These are phyloP conservation scores for Zelleria hepariella DNA, from an alignment of 2,888 invertebrate genomes.

Conservation along the genomic window DNA sequence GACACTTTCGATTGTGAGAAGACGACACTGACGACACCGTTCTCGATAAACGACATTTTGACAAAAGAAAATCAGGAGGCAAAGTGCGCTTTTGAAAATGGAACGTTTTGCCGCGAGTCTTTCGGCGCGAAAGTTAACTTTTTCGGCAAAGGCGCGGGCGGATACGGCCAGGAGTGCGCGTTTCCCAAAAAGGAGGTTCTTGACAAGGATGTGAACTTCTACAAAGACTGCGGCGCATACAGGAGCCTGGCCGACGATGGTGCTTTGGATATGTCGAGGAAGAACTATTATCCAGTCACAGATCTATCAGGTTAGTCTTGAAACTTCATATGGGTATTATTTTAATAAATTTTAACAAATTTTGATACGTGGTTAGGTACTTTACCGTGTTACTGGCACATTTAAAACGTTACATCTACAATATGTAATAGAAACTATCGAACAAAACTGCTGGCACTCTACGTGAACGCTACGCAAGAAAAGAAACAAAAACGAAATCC, in stretches of 20 bases:
- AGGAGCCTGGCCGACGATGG: conserved; percentile 54
- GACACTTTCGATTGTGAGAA: conserved; percentile 57
- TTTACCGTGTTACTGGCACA: neutral
- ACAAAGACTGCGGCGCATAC: conserved; percentile 50
- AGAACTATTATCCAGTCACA: conserved; percentile 56
- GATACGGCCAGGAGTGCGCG: conserved; percentile 31
- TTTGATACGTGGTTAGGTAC: neutral
- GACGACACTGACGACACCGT: conserved; percentile 72
- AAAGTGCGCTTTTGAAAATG: conserved; percentile 58
- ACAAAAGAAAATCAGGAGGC: conserved; percentile 64
- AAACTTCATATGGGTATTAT: neutral
- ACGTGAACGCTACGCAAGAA: neutral
- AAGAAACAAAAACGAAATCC: conserved; percentile 14
- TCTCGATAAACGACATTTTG: conserved; percentile 81
- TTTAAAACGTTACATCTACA: neutral
- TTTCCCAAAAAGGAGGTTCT: conserved; percentile 49
- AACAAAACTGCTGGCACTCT: neutral
- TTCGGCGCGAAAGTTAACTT: conserved; percentile 56
- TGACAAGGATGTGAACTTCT: conserved; percentile 54
- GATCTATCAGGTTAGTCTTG: conserved; percentile 54
- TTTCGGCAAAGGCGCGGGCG: conserved; percentile 35
- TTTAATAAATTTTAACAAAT: neutral
- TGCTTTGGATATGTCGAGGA: conserved; percentile 65
- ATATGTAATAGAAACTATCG: neutral
- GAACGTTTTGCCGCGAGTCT: conserved; percentile 42